A percentile compares a stretch with the other conserved stretches of the same genome.
These are phyloP conservation scores for Ctenoplectra terminalis DNA, from an alignment of 1,140 invertebrate genomes.

Conservation along the genomic window DNA sequence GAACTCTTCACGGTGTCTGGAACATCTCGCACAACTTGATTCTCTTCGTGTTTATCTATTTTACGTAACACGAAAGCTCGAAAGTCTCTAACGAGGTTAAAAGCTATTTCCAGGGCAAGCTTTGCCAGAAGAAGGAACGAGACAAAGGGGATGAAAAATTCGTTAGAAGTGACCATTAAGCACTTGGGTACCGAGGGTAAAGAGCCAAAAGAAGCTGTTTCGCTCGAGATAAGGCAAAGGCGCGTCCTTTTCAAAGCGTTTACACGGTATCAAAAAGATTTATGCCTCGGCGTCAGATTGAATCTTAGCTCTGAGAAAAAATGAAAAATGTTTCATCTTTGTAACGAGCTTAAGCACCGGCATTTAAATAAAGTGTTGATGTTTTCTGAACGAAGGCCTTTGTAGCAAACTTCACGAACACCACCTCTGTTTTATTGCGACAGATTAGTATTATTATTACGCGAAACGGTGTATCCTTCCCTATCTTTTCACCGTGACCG, in stretches of 20 bases:
- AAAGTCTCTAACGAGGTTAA: neutral
- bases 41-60: neutral
- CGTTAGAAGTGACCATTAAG: neutral
- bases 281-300: neutral
- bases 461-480: too few species aligned
- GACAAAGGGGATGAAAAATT: slow-evolving; percentile 9
- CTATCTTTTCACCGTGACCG: too few species aligned
- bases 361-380: too few species aligned
- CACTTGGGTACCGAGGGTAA: neutral
- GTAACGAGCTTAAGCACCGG: neutral
- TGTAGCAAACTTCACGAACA: too few species aligned
- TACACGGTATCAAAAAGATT: slow-evolving; percentile 1
- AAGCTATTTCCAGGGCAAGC: neutral
- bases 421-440: too few species aligned
- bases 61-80: neutral
- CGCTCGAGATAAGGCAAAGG: neutral
- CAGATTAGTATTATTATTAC: too few species aligned
- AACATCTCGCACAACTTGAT: too few species aligned
- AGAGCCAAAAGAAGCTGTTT: neutral
- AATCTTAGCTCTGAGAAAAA: neutral
- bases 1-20: too few species aligned
- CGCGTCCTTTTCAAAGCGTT: neutral
- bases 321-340: too few species aligned
- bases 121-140: neutral
- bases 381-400: too few species aligned